Evolutionary conservation across 1,140 invertebrate species (phyloP).

Genomic region (Atta cephalotes): DNA sequence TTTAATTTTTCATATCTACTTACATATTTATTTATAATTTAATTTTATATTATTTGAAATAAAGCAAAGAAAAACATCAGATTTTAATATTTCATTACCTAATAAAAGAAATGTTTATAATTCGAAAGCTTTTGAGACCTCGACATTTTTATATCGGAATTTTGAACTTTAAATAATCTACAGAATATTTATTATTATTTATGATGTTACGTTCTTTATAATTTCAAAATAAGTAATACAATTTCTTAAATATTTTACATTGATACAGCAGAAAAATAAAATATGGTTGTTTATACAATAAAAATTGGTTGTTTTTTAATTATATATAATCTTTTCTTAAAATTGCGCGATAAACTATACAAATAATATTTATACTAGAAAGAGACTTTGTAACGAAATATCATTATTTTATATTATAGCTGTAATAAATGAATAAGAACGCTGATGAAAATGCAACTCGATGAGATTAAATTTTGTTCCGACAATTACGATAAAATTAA

Average conservation of each 20-base stretch:
- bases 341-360: not conserved
- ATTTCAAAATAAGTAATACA: not conserved
- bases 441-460: constrained; percentile 11
- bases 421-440: not conserved
- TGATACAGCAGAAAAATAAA: not conserved
- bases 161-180: not conserved
- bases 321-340: not conserved
- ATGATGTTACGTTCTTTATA: not conserved
- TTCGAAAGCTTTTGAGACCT: not conserved
- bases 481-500: constrained; percentile 35
- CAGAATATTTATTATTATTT: not conserved
- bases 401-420: constrained; percentile 5
- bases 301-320: not conserved
- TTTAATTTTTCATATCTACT: no score
- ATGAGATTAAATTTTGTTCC: constrained; percentile 11
- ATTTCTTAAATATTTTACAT: not conserved
- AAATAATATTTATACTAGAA: not conserved
- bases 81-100: not conserved
- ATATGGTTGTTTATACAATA: no score
- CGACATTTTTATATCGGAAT: not conserved
- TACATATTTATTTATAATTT: no score
- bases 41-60: no score
- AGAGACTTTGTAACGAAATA: not conserved
- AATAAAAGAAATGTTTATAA: constrained; percentile 11
- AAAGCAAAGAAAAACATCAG: no score